These are phyloP conservation scores for Gymnocephalus cernua DNA, from an alignment of 2,113 vertebrate species.

Conservation along the genomic window DNA sequence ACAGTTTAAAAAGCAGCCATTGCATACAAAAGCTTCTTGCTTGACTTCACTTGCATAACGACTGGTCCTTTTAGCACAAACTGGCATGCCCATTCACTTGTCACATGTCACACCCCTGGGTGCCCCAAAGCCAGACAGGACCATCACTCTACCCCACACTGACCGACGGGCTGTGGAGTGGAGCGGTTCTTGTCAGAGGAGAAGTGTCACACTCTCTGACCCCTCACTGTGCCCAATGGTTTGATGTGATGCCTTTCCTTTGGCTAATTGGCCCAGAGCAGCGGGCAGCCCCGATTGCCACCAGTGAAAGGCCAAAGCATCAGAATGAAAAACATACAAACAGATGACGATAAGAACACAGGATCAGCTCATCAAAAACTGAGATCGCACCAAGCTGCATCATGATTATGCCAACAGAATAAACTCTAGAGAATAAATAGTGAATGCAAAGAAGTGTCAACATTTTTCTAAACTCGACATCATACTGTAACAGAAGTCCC, in stretches of 20 bases:
- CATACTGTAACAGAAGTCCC: background rate
- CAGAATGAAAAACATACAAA: slow-evolving; percentile 39
- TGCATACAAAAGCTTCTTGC: slow-evolving; percentile 58
- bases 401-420: background rate
- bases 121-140: slow-evolving; percentile 67
- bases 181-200: slow-evolving; percentile 65
- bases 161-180: slow-evolving; percentile 55
- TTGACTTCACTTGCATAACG: slow-evolving; percentile 71
- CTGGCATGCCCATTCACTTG: slow-evolving; percentile 60
- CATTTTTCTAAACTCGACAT: background rate
- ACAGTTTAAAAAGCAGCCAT: slow-evolving; percentile 55
- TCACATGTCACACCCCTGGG: slow-evolving; percentile 77
- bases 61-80: slow-evolving; percentile 62
- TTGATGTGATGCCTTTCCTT: slow-evolving; percentile 59
- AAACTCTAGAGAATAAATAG: background rate
- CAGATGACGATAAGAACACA: slow-evolving; percentile 5
- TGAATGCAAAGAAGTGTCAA: background rate
- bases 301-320: slow-evolving; percentile 42
- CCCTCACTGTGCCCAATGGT: slow-evolving; percentile 77
- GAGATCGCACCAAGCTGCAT: background rate
- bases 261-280: slow-evolving; percentile 80
- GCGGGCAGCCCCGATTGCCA: slow-evolving; percentile 55
- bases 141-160: slow-evolving; percentile 50
- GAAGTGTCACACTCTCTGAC: slow-evolving; percentile 64
- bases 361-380: slow-evolving; percentile 12